phyloP scores from a whole-genome alignment of 2,113 vertebrate species.

The Otolemur garnettii region DNA sequence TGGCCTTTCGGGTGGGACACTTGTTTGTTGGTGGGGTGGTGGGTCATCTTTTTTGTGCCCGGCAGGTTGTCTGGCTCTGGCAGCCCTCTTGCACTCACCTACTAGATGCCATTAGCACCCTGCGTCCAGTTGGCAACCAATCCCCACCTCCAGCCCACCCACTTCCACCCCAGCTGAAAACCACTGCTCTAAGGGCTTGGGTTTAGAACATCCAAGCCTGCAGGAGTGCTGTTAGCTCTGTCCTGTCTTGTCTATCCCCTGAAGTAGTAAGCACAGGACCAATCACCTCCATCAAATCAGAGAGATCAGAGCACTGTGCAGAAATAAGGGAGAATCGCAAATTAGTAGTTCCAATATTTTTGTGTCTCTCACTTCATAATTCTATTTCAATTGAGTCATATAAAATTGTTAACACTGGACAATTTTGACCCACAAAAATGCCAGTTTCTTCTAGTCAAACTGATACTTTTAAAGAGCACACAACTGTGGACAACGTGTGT shows the following conservation, averaged over 20 bases:
- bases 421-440: not conserved
- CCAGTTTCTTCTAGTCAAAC: not conserved
- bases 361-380: not conserved
- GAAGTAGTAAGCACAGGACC: not conserved
- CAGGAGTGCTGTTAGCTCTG: not conserved
- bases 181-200: not conserved
- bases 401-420: not conserved
- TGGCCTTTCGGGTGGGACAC: not conserved
- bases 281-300: not conserved
- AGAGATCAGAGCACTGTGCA: not conserved
- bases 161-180: not conserved
- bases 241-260: not conserved
- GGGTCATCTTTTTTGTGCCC: not conserved
- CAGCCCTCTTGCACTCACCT: no score
- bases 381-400: not conserved
- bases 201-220: not conserved
- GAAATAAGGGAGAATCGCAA: not conserved
- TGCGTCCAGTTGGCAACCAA: not conserved
- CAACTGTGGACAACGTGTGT: not conserved
- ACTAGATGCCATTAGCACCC: not conserved
- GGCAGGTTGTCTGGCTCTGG: no score
- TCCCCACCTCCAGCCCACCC: accelerated
- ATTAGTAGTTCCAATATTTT: not conserved
- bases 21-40: not conserved
- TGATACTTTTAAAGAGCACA: not conserved